Conservation (phyloP, 2,113 vertebrate genomes). For the Salvelinus fontinalis region DNA sequence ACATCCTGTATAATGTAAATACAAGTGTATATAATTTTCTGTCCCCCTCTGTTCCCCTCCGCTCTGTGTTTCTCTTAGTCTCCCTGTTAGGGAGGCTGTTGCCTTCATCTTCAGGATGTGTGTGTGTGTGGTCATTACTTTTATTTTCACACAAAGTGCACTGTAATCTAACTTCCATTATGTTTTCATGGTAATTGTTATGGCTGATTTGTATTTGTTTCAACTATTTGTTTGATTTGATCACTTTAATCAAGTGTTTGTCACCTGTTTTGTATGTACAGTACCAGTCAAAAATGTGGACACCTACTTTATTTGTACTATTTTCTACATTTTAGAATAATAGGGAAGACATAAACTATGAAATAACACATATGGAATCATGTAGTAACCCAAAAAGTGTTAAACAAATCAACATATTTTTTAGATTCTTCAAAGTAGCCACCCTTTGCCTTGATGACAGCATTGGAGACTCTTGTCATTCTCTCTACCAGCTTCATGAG, state of each 20-base stretch:
- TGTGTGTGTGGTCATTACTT: conserved; percentile 27
- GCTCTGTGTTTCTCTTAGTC: conserved; percentile 18
- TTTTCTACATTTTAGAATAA: no score
- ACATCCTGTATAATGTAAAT: conserved; percentile 71
- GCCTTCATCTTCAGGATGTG: conserved; percentile 66
- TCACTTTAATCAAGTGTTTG: conserved; percentile 55
- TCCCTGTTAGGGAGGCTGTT: conserved; percentile 44
- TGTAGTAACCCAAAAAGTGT: no score
- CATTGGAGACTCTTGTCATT: no score
- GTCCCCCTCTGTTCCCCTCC: conserved; percentile 13
- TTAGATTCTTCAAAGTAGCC: no score
- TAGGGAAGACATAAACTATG: no score
- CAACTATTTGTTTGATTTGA: conserved; percentile 45
- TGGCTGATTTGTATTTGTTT: conserved; percentile 42
- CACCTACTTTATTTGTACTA: no score
- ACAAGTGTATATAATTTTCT: conserved; percentile 58
- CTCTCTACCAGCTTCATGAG: no score
- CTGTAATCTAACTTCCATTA: conserved; percentile 58
- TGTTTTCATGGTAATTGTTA: conserved; percentile 22
- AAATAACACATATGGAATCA: no score
- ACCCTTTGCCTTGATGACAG: no score
- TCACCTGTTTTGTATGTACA: conserved; percentile 68
- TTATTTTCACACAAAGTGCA: conserved; percentile 73
- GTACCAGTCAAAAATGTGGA: no score
- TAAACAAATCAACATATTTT: no score